Conservation (phyloP, 2,113 vertebrate species). For the Daubentonia madagascariensis region DNA sequence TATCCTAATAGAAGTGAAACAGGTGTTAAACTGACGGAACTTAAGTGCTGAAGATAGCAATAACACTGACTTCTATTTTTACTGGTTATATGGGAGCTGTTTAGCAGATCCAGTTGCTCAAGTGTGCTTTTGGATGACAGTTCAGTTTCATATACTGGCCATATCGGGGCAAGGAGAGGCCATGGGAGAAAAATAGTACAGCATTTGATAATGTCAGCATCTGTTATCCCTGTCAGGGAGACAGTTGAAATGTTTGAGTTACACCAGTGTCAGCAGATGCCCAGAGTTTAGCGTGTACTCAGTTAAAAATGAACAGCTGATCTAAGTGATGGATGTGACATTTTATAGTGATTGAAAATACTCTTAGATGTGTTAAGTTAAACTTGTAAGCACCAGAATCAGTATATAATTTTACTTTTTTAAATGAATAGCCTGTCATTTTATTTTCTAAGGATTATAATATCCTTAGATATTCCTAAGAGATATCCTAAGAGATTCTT, state of each 20-base stretch:
- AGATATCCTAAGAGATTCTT: no score
- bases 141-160: slow-evolving; percentile 91
- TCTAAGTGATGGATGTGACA: slow-evolving; percentile 86
- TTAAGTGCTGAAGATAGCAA: slow-evolving; percentile 81
- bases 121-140: slow-evolving; percentile 87
- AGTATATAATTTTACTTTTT: slow-evolving; percentile 77
- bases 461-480: no score
- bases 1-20: slow-evolving; percentile 78
- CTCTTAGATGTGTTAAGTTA: slow-evolving; percentile 80
- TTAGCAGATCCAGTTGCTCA: slow-evolving; percentile 87
- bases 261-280: slow-evolving; percentile 90
- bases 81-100: slow-evolving; percentile 82
- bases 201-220: slow-evolving; percentile 99
- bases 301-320: slow-evolving; percentile 88
- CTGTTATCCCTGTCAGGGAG: slow-evolving; percentile 97
- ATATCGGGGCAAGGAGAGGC: slow-evolving; percentile 96
- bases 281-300: slow-evolving; percentile 85
- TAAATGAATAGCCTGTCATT: slow-evolving; percentile 66
- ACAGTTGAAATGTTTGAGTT: slow-evolving; percentile 89
- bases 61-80: slow-evolving; percentile 88
- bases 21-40: slow-evolving; percentile 82
- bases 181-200: slow-evolving; percentile 85
- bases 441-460: slow-evolving; percentile 67
- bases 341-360: slow-evolving; percentile 84
- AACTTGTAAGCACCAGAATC: slow-evolving; percentile 77